Evolutionary conservation across 2,113 vertebrate species (phyloP).

Genomic region (Empidonax alnorum): DNA sequence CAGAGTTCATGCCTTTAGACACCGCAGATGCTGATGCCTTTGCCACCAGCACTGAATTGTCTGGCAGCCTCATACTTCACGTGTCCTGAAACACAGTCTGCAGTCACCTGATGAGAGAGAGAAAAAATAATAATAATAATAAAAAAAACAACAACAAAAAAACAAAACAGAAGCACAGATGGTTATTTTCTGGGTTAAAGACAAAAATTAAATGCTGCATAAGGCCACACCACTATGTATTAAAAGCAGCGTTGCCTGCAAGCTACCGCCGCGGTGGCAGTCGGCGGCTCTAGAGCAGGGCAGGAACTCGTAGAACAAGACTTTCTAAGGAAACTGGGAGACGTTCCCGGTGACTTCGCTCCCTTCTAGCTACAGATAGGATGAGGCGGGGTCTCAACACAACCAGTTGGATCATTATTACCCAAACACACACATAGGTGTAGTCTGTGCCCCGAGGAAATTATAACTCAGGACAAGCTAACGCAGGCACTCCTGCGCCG

Average conservation of each 20-base stretch:
- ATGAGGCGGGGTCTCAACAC: background rate
- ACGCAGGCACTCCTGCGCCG: slow-evolving; percentile 14
- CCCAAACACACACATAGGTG: slow-evolving; percentile 43
- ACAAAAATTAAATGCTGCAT: background rate
- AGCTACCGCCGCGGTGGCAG: background rate
- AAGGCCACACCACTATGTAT: background rate
- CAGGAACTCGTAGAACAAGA: slow-evolving; percentile 18
- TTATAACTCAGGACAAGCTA: slow-evolving; percentile 48
- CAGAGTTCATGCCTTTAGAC: background rate
- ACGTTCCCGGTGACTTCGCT: slow-evolving; percentile 19
- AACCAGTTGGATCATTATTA: slow-evolving; percentile 13
- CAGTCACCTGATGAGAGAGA: background rate
- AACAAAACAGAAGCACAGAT: background rate
- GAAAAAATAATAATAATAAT: too few species aligned
- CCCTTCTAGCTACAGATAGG: slow-evolving; percentile 65
- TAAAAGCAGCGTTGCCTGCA: slow-evolving; percentile 20
- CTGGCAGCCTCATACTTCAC: background rate
- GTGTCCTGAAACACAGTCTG: background rate
- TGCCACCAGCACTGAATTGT: background rate
- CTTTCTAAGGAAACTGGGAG: slow-evolving; percentile 59
- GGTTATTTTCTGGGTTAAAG: background rate
- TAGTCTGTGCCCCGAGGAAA: slow-evolving; percentile 60
- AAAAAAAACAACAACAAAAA: too few species aligned
- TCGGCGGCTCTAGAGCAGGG: background rate
- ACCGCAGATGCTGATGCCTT: background rate